Evolutionary conservation across 2,888 invertebrate genomes (phyloP).

Genomic region (Cheilosia pagana): DNA sequence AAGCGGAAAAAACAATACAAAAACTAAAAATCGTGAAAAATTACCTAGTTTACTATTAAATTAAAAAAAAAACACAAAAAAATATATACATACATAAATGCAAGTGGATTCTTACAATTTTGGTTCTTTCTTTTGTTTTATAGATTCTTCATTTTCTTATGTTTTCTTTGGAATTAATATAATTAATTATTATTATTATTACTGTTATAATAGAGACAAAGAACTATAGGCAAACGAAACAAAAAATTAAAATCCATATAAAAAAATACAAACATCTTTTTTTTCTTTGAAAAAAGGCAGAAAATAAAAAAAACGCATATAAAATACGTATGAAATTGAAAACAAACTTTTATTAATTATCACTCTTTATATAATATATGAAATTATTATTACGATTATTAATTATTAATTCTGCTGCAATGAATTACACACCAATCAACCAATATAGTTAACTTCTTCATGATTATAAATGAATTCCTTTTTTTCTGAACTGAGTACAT

Average conservation of each 20-base stretch:
- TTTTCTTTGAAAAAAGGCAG: conserved; percentile 48
- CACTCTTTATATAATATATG: conserved; percentile 70
- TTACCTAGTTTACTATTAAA: conserved; percentile 74
- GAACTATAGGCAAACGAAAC: conserved; percentile 56
- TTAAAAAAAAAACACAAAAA: conserved; percentile 49
- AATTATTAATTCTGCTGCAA: conserved; percentile 70
- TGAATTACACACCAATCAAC: conserved; percentile 31
- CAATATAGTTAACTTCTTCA: neutral
- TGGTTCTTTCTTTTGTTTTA: conserved; percentile 60
- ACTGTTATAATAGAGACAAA: conserved; percentile 67
- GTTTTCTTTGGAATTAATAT: conserved; percentile 70
- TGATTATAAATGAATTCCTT: conserved; percentile 10
- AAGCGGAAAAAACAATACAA: conserved; percentile 62
- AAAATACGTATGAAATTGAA: conserved; percentile 53
- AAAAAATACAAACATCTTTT: conserved; percentile 38
- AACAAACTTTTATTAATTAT: conserved; percentile 68
- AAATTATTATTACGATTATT: conserved; percentile 71
- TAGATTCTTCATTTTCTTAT: conserved; percentile 66
- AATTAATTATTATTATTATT: conserved; percentile 74
- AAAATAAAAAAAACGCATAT: conserved; percentile 60
- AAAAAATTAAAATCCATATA: conserved; percentile 42
- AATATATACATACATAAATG: conserved; percentile 65
- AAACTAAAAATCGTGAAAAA: conserved; percentile 67
- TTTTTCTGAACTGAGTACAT: conserved; percentile 13
- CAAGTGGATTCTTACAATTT: conserved; percentile 70